These are phyloP conservation scores for Pterophyllum scalare DNA, from an alignment of 2,113 vertebrate genomes.

Conservation along the genomic window DNA sequence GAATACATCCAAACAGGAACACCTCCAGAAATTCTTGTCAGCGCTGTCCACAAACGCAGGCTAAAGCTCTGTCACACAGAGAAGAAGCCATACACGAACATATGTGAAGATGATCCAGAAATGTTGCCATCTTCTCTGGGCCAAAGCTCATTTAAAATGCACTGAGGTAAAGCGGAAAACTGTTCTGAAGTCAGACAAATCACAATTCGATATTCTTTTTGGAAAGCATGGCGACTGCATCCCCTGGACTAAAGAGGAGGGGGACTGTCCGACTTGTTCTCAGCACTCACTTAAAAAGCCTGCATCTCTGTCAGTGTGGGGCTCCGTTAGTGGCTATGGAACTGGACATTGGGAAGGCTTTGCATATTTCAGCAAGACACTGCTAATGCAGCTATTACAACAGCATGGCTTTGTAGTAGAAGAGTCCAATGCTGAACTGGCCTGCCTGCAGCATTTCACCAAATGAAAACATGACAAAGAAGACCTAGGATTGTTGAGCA, in stretches of 20 bases:
- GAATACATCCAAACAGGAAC: not conserved
- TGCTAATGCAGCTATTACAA: not conserved
- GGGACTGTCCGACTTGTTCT: not conserved
- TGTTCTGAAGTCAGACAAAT: not conserved
- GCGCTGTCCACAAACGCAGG: not conserved
- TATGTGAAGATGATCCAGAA: not conserved
- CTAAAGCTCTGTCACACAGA: not conserved
- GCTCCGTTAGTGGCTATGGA: not conserved
- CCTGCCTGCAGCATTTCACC: not conserved
- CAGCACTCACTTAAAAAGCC: not conserved
- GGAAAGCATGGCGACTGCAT: not conserved
- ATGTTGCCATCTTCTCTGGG: not conserved
- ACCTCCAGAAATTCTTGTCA: not conserved
- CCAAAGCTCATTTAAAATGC: not conserved
- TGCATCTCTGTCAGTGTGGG: rapidly evolving
- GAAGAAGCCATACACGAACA: not conserved
- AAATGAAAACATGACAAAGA: not conserved
- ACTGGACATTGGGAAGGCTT: not conserved
- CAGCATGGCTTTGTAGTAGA: not conserved
- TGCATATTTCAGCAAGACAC: not conserved
- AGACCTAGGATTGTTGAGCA: too few relatives aligned
- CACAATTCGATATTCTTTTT: not conserved
- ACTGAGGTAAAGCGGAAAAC: not conserved
- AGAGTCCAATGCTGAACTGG: not conserved
- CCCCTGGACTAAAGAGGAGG: not conserved